Conservation (phyloP, 2,113 vertebrate genomes). For the Bettongia penicillata region DNA sequence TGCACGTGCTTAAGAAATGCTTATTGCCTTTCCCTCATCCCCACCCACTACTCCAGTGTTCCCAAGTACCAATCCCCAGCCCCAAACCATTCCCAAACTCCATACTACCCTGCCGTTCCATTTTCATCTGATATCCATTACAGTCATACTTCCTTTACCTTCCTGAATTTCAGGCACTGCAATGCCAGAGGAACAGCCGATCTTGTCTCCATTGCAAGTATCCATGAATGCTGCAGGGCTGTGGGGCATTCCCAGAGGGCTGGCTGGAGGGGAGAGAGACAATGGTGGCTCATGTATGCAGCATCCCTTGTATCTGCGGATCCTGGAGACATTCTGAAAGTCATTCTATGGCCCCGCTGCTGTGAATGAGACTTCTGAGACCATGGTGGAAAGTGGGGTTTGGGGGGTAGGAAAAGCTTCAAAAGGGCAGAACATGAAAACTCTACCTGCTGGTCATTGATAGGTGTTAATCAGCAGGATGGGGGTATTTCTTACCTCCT, state of each 20-base stretch:
- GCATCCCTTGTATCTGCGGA: neutral
- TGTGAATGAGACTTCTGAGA: neutral
- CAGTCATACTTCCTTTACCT: slow-evolving; percentile 76
- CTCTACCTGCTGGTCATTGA: neutral
- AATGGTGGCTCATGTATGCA: neutral
- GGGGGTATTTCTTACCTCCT: neutral
- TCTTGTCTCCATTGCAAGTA: slow-evolving; percentile 88
- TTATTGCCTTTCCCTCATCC: neutral
- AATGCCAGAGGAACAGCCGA: slow-evolving; percentile 85
- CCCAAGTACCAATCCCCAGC: neutral
- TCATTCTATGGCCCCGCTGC: neutral
- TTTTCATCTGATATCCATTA: neutral
- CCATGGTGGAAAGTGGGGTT: neutral
- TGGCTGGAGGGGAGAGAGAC: slow-evolving; percentile 70
- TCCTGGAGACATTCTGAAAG: neutral
- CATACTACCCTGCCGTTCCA: neutral
- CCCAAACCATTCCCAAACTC: neutral
- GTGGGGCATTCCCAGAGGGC: slow-evolving; percentile 80
- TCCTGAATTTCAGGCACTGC: slow-evolving; percentile 71
- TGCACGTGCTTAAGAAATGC: neutral
- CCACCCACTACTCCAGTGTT: neutral
- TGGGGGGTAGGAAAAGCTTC: neutral
- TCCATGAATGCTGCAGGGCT: slow-evolving; percentile 85
- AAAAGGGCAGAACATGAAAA: neutral
- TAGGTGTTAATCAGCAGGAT: neutral